Evolutionary conservation across 2,888 invertebrate genomes (phyloP).

Genomic region (Aphodius sticticus): DNA sequence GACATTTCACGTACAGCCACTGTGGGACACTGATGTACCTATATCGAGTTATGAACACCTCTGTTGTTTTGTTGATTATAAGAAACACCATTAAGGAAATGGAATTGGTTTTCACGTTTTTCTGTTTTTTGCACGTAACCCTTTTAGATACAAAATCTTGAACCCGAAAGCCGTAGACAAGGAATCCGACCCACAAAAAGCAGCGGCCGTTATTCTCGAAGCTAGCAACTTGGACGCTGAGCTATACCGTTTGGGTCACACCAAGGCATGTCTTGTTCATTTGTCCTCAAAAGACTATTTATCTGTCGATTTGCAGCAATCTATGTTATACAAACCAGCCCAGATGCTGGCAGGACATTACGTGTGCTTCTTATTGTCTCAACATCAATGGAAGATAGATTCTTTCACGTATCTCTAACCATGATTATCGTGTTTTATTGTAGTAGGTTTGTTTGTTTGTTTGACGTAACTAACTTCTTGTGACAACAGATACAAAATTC

Average conservation of each 20-base stretch:
- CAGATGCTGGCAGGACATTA: not conserved
- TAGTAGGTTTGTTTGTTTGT: not conserved
- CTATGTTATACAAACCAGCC: constrained; percentile 10
- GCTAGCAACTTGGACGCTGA: constrained; percentile 86
- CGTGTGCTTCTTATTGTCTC: not conserved
- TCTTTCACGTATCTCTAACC: not conserved
- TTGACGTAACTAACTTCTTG: constrained; percentile 10
- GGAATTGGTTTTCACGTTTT: constrained; percentile 8
- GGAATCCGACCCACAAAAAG: constrained; percentile 81
- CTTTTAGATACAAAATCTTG: constrained; percentile 96
- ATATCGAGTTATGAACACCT: too few species aligned
- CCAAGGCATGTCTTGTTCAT: constrained; percentile 84
- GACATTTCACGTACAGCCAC: not conserved
- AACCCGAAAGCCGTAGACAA: constrained; percentile 87
- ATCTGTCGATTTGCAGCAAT: not conserved
- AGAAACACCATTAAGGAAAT: constrained; percentile 24
- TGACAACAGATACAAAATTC: constrained; percentile 94
- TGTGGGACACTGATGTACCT: not conserved
- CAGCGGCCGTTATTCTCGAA: constrained; percentile 83
- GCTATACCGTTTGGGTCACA: constrained; percentile 96
- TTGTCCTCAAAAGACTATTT: not conserved
- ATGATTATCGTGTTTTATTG: not conserved
- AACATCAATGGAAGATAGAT: not conserved
- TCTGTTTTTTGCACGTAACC: constrained; percentile 31
- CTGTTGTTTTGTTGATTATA: too few species aligned